A percentile compares a stretch with the other conserved stretches of the same genome.
phyloP scores from a whole-genome alignment of 1,140 invertebrate genomes.

The Drosophila nannoptera region DNA sequence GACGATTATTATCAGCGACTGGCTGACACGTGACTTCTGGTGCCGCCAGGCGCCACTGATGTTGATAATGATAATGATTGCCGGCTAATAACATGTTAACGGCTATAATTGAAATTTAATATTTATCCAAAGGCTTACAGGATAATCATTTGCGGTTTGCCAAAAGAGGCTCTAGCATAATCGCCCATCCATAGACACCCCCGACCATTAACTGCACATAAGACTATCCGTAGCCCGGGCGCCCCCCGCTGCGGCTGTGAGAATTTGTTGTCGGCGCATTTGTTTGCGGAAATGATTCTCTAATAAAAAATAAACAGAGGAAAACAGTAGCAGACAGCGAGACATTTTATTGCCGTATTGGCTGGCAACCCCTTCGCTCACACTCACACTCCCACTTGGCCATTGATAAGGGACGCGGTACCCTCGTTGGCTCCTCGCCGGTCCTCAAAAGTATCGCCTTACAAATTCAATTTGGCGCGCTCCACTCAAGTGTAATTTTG shows the following conservation, averaged over 20 bases:
- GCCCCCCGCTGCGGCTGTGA: conserved; percentile 28
- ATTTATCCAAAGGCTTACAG: conserved; percentile 77
- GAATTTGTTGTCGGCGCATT: conserved; percentile 42
- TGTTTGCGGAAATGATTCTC: conserved; percentile 65
- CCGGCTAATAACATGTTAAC: conserved; percentile 71
- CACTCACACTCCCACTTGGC: neutral
- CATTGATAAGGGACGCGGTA: conserved; percentile 39
- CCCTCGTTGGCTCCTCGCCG: conserved; percentile 32
- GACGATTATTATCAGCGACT: conserved; percentile 63
- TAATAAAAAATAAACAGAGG: conserved; percentile 53
- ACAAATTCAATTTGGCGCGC: conserved; percentile 77
- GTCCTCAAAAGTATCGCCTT: conserved; percentile 61
- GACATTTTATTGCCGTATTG: conserved; percentile 58
- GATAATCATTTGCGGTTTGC: conserved; percentile 72
- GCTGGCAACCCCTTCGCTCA: conserved; percentile 18
- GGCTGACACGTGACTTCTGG: conserved; percentile 65
- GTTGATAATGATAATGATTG: conserved; percentile 47
- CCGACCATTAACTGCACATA: neutral
- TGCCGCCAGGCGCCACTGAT: conserved; percentile 37
- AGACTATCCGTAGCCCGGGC: neutral
- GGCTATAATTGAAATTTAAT: conserved; percentile 79
- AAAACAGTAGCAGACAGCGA: conserved; percentile 40
- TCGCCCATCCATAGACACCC: conserved; percentile 38
- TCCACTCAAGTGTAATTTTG: conserved; percentile 69
- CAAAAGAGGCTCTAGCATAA: conserved; percentile 54